These are phyloP conservation scores for Xestia ashworthii DNA, from an alignment of 2,888 invertebrate species.

Conservation along the genomic window DNA sequence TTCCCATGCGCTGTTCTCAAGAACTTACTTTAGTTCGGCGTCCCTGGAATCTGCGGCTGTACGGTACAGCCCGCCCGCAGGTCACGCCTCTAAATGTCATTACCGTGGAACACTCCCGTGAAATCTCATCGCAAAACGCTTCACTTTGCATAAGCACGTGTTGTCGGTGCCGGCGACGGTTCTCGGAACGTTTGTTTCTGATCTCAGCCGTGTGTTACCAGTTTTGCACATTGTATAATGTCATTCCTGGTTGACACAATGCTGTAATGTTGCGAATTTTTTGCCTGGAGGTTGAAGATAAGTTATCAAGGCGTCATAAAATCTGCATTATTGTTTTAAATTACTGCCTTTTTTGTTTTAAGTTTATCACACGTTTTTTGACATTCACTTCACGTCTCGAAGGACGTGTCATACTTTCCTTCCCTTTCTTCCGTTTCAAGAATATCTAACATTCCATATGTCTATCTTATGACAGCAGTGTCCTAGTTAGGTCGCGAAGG, in stretches of 20 bases:
- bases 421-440: neutral
- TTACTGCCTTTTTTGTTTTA: neutral
- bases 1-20: conserved; percentile 40
- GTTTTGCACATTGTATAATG: conserved; percentile 42
- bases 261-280: conserved; percentile 31
- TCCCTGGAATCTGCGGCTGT: conserved; percentile 66
- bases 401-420: neutral
- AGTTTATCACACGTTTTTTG: conserved; percentile 9
- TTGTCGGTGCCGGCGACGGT: conserved; percentile 43
- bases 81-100: conserved; percentile 82
- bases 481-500: conserved; percentile 26
- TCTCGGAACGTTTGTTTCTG: conserved; percentile 57
- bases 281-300: conserved; percentile 6
- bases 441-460: conserved; percentile 19
- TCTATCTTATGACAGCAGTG: conserved; percentile 36
- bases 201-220: conserved; percentile 35
- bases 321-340: conserved; percentile 26
- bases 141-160: conserved; percentile 59
- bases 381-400: neutral
- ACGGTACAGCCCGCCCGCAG: conserved; percentile 71
- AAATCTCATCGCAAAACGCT: conserved; percentile 66
- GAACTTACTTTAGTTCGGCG: conserved; percentile 51
- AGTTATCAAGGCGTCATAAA: conserved; percentile 20
- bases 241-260: conserved; percentile 40
- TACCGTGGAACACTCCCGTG: conserved; percentile 71